phyloP scores from a whole-genome alignment of 2,888 invertebrate genomes.

The Drosophila peninsularis region DNA sequence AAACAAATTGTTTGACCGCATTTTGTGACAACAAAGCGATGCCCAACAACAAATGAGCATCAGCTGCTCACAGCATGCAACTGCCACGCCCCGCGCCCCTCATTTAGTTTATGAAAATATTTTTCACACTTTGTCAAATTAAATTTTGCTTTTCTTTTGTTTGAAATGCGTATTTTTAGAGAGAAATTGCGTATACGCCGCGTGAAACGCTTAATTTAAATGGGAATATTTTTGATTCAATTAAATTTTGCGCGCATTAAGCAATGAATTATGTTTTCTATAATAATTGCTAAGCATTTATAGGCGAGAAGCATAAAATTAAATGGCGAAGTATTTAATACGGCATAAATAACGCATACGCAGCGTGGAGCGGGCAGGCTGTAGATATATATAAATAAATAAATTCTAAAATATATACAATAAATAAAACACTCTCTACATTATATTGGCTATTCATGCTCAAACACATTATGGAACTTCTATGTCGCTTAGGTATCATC shows the following conservation, averaged over 20 bases:
- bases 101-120: conserved; percentile 72
- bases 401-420: too few species aligned
- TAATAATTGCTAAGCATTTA: conserved; percentile 5
- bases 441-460: too few species aligned
- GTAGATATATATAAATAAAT: too few species aligned
- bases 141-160: conserved; percentile 40
- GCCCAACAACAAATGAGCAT: conserved; percentile 63
- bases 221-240: conserved; percentile 3
- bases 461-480: neutral
- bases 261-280: neutral
- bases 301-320: neutral
- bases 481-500: neutral
- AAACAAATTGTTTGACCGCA: conserved; percentile 78
- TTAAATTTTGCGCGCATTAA: neutral
- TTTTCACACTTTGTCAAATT: conserved; percentile 75
- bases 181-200: conserved; percentile 16
- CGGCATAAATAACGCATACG: conserved; percentile 1
- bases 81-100: conserved; percentile 10
- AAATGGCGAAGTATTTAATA: neutral
- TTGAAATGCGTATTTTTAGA: neutral
- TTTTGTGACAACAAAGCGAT: conserved; percentile 60
- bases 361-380: neutral
- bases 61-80: conserved; percentile 64
- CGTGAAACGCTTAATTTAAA: conserved; percentile 16
- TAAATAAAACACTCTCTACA: too few species aligned